A percentile compares a stretch with the other conserved stretches of the same genome.
These are phyloP conservation scores for Norana najaformis DNA, from an alignment of 2,888 invertebrate species.

Conservation along the genomic window DNA sequence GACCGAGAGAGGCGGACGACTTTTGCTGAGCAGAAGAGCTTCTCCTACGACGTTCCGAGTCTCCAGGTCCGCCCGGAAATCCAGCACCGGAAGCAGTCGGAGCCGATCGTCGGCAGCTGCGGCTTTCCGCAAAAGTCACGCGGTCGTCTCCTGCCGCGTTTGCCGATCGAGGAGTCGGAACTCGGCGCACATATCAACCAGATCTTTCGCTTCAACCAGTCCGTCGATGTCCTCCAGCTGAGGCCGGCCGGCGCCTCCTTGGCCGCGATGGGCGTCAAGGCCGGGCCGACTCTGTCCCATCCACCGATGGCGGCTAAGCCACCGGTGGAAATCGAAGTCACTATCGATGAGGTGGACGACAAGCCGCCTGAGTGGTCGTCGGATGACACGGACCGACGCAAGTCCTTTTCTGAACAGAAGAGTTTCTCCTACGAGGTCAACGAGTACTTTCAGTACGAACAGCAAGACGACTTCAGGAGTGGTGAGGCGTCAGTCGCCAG, in stretches of 20 bases:
- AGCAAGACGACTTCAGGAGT: not conserved
- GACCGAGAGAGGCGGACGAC: slow-evolving; percentile 27
- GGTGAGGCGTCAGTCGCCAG: not conserved
- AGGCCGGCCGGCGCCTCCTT: not conserved
- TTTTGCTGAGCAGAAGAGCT: slow-evolving; percentile 40
- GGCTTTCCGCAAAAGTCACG: not conserved
- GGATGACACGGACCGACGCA: slow-evolving; percentile 25
- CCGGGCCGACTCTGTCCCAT: not conserved
- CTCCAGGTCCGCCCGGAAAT: slow-evolving; percentile 24
- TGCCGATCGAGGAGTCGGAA: slow-evolving; percentile 26
- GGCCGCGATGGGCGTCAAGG: not conserved
- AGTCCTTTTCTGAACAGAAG: slow-evolving; percentile 35
- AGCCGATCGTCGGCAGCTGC: slow-evolving; percentile 37
- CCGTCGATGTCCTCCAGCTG: slow-evolving; percentile 16
- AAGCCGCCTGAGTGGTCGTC: not conserved
- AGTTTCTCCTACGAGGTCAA: slow-evolving; percentile 37
- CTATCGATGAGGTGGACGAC: not conserved
- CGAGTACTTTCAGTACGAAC: slow-evolving; percentile 23
- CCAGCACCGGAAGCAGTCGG: slow-evolving; percentile 36
- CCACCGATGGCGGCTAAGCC: not conserved
- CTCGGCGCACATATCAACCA: slow-evolving; percentile 15
- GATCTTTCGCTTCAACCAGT: slow-evolving; percentile 16
- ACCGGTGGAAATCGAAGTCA: not conserved
- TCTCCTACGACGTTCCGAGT: slow-evolving; percentile 39
- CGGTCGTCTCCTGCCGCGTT: slow-evolving; percentile 24